Conservation (phyloP, 2,888 invertebrate species). For the Clivina fossor region DNA sequence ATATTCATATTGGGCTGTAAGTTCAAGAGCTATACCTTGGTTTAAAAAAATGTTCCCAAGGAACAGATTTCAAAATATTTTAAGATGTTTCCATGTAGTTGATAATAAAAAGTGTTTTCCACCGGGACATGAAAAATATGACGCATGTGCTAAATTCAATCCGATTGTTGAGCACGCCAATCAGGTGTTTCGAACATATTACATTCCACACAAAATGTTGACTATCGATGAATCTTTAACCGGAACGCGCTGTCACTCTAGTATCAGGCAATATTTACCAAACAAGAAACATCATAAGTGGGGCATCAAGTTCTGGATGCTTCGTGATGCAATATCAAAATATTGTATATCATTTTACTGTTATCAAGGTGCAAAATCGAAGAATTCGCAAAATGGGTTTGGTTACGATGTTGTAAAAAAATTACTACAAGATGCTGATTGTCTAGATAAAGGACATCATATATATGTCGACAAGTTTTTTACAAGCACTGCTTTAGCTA, state of each 20-base stretch:
- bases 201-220: conserved; percentile 39
- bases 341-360: conserved; percentile 42
- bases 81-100: conserved; percentile 33
- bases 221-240: conserved; percentile 42
- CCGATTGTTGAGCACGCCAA: conserved; percentile 42
- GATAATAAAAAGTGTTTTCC: conserved; percentile 32
- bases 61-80: conserved; percentile 38
- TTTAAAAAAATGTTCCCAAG: conserved; percentile 40
- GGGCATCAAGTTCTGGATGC: conserved; percentile 43
- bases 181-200: conserved; percentile 39
- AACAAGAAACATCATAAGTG: conserved; percentile 43
- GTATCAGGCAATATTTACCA: no score
- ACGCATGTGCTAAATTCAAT: conserved; percentile 40
- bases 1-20: conserved; percentile 37
- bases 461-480: no score
- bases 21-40: conserved; percentile 38
- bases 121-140: conserved; percentile 38
- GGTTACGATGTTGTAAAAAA: no score
- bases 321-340: conserved; percentile 40
- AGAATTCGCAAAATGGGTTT: no score
- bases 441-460: no score
- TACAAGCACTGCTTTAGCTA: no score
- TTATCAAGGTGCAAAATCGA: conserved; percentile 38
- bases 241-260: no score
- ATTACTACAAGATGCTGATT: no score